phyloP scores from a whole-genome alignment of 2,797 vertebrate species.

The Lagorchestes hirsutus region DNA sequence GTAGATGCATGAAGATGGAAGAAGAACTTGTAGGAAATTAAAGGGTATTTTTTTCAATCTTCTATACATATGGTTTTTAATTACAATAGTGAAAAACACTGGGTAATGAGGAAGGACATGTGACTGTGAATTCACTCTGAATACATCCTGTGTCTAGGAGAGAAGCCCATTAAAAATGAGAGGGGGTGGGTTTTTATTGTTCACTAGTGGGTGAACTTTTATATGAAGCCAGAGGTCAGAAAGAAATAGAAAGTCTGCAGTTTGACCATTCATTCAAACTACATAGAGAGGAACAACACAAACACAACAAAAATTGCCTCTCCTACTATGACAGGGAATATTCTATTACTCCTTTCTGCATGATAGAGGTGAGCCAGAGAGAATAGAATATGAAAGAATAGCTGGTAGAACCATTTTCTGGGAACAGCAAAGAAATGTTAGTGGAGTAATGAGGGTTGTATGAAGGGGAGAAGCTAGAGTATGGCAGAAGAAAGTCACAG shows the following conservation, averaged over 20 bases:
- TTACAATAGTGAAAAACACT: not conserved
- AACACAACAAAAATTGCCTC: not conserved
- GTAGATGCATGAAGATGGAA: too few species aligned
- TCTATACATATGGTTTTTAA: not conserved
- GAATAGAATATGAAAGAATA: not conserved
- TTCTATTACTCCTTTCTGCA: not conserved
- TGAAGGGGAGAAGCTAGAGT: not conserved
- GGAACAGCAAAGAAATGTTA: not conserved
- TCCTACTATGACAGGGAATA: not conserved
- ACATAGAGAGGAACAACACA: not conserved
- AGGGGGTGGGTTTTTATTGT: not conserved
- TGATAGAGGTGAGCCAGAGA: not conserved
- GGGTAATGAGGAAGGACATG: not conserved
- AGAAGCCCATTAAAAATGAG: not conserved
- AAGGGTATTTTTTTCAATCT: not conserved
- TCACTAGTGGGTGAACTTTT: not conserved
- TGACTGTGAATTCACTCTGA: not conserved
- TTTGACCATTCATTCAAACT: not conserved
- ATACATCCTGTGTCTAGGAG: not conserved
- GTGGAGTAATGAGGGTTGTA: not conserved
- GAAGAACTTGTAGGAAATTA: not conserved
- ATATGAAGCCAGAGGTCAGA: not conserved
- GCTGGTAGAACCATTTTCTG: too few species aligned
- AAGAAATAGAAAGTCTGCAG: not conserved
- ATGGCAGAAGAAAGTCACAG: not conserved